phyloP scores from a whole-genome alignment of 2,888 invertebrate species.

The Pollenia angustigena region DNA sequence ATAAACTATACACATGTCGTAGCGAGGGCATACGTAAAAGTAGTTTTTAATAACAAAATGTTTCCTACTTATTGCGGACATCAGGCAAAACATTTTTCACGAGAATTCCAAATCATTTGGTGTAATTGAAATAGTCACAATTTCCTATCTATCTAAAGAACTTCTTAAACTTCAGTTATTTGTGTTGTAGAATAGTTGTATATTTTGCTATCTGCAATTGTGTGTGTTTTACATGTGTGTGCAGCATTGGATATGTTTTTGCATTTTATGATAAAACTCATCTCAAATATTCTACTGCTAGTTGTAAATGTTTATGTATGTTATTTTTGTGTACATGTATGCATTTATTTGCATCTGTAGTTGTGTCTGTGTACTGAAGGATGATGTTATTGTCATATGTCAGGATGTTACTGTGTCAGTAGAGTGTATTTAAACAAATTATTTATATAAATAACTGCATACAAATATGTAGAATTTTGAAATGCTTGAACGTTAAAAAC shows the following conservation, averaged over 20 bases:
- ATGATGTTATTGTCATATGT: slow-evolving; percentile 66
- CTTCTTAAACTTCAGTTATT: slow-evolving; percentile 10
- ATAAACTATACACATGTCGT: slow-evolving; percentile 20
- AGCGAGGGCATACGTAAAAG: slow-evolving; percentile 22
- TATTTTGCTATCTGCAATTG: slow-evolving; percentile 20
- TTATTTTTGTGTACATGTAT: background rate
- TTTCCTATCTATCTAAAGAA: background rate
- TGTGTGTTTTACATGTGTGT: slow-evolving; percentile 23
- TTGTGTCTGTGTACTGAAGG: slow-evolving; percentile 12
- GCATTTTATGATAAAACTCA: slow-evolving; percentile 50
- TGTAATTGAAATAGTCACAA: no score
- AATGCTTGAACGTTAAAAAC: slow-evolving; percentile 34
- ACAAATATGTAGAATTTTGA: slow-evolving; percentile 37
- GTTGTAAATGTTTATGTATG: slow-evolving; percentile 6
- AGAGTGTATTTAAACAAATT: slow-evolving; percentile 72
- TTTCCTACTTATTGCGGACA: background rate
- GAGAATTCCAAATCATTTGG: no score
- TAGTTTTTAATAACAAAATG: background rate
- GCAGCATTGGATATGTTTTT: background rate
- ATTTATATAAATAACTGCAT: slow-evolving; percentile 68
- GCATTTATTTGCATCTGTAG: slow-evolving; percentile 20
- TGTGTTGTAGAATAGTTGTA: background rate
- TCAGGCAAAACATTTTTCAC: background rate
- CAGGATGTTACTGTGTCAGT: slow-evolving; percentile 72
- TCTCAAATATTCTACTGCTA: slow-evolving; percentile 38